Evolutionary conservation across 1,140 invertebrate species (phyloP).

Genomic region (Cydia splendana): DNA sequence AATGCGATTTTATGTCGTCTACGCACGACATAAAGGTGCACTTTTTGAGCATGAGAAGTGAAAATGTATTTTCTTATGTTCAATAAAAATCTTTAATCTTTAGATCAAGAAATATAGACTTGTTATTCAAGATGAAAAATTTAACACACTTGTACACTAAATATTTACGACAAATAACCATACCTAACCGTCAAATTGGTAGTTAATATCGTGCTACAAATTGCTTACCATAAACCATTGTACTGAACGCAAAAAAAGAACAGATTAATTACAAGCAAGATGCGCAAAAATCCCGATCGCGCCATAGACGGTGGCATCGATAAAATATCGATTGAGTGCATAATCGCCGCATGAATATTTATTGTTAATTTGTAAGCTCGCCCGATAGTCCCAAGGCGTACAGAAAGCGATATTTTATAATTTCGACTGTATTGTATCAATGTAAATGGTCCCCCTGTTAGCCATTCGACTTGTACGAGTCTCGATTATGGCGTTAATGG

Average conservation of each 20-base stretch:
- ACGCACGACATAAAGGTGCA: too few species aligned
- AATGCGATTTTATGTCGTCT: too few species aligned
- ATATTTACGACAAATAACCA: not conserved
- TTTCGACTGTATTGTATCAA: slow-evolving; percentile 57
- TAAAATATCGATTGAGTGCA: slow-evolving; percentile 42
- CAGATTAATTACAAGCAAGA: slow-evolving; percentile 30
- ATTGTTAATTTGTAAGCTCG: slow-evolving; percentile 71
- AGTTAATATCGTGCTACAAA: not conserved
- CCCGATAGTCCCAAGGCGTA: slow-evolving; percentile 58
- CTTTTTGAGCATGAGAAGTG: too few species aligned
- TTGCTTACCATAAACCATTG: slow-evolving; percentile 9
- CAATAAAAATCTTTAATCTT: too few species aligned
- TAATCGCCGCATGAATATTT: slow-evolving; percentile 62
- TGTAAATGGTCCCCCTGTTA: slow-evolving; percentile 45
- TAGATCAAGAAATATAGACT: too few species aligned
- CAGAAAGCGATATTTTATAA: slow-evolving; percentile 59
- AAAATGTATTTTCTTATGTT: too few species aligned
- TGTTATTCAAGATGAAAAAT: too few species aligned
- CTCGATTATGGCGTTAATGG: slow-evolving; percentile 45
- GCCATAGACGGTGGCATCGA: slow-evolving; percentile 42
- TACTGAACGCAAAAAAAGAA: slow-evolving; percentile 18
- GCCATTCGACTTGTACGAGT: slow-evolving; percentile 39
- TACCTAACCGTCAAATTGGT: not conserved
- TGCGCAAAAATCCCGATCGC: slow-evolving; percentile 41
- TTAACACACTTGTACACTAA: too few species aligned